phyloP scores from a whole-genome alignment of 2,888 invertebrate genomes.

The Eristalinus aeneus region DNA sequence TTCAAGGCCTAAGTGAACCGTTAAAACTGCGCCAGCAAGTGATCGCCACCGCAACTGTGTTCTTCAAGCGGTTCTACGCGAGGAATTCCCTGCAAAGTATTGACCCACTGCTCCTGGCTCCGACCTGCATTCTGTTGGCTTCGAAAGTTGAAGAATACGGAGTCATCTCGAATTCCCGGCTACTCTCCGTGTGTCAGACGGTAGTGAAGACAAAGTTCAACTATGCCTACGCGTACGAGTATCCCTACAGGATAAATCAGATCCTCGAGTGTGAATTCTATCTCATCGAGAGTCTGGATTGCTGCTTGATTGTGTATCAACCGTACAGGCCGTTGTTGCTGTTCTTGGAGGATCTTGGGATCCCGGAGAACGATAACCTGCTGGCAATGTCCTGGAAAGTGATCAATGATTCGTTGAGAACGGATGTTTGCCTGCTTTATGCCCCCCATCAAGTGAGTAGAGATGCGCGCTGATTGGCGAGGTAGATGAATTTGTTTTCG shows the following conservation, averaged over 20 bases:
- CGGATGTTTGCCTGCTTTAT: slow-evolving; percentile 96
- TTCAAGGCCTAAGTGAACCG: slow-evolving; percentile 94
- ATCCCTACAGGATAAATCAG: slow-evolving; percentile 95
- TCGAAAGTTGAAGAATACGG: slow-evolving; percentile 99
- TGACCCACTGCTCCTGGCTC: slow-evolving; percentile 96
- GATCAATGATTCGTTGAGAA: slow-evolving; percentile 97
- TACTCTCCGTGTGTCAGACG: slow-evolving; percentile 96
- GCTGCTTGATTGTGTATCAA: slow-evolving; percentile 98
- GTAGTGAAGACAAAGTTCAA: slow-evolving; percentile 97
- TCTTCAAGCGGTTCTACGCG: slow-evolving; percentile 98
- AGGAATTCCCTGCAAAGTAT: slow-evolving; percentile 97
- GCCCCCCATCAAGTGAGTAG: slow-evolving; percentile 96
- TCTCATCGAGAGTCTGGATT: slow-evolving; percentile 97
- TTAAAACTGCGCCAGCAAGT: slow-evolving; percentile 98
- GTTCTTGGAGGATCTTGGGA: slow-evolving; percentile 93
- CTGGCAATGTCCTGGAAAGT: slow-evolving; percentile 97
- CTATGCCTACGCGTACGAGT: slow-evolving; percentile 96
- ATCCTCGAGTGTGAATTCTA: slow-evolving; percentile 99
- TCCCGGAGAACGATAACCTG: slow-evolving; percentile 93
- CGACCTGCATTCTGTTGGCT: slow-evolving; percentile 97
- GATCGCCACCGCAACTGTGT: slow-evolving; percentile 98
- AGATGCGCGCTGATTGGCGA: slow-evolving; percentile 77
- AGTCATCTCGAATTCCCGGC: slow-evolving; percentile 96
- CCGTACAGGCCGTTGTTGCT: slow-evolving; percentile 95
- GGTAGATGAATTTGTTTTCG: background rate